Evolutionary conservation across 2,888 invertebrate species (phyloP).

Genomic region (Limnephilus rhombicus): DNA sequence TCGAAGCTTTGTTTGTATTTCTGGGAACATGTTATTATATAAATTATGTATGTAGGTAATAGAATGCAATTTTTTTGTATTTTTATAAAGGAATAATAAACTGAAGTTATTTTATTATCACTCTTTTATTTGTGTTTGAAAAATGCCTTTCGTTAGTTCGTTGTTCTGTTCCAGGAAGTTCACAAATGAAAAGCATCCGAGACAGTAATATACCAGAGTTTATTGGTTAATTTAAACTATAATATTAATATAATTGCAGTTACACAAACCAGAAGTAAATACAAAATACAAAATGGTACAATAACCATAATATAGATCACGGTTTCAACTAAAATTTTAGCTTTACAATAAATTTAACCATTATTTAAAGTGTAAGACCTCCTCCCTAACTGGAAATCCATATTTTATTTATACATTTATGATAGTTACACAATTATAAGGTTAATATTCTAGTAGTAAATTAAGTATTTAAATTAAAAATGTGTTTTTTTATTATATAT

Average conservation of each 20-base stretch:
- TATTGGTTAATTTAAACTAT: constrained; percentile 64
- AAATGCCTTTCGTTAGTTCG: not conserved
- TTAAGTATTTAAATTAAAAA: constrained; percentile 65
- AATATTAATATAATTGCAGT: constrained; percentile 62
- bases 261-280: constrained; percentile 66
- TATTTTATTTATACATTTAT: constrained; percentile 63
- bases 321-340: constrained; percentile 56
- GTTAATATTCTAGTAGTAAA: constrained; percentile 65
- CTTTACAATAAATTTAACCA: constrained; percentile 56
- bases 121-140: not conserved
- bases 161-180: not conserved
- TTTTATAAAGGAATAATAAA: not conserved
- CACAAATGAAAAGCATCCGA: constrained; percentile 39
- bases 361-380: constrained; percentile 50
- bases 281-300: constrained; percentile 65
- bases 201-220: constrained; percentile 64
- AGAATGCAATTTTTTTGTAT: not conserved
- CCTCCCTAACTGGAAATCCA: constrained; percentile 50
- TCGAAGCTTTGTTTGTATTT: too few relatives aligned
- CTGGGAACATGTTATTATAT: too few relatives aligned
- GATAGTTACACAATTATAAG: constrained; percentile 64
- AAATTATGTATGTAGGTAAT: too few relatives aligned
- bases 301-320: constrained; percentile 60
- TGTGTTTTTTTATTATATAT: constrained; percentile 55
- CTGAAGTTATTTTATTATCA: not conserved